A percentile compares a stretch with the other conserved stretches of the same genome.
Evolutionary conservation across 2,113 vertebrate species (phyloP).

Genomic region (Indri indri): DNA sequence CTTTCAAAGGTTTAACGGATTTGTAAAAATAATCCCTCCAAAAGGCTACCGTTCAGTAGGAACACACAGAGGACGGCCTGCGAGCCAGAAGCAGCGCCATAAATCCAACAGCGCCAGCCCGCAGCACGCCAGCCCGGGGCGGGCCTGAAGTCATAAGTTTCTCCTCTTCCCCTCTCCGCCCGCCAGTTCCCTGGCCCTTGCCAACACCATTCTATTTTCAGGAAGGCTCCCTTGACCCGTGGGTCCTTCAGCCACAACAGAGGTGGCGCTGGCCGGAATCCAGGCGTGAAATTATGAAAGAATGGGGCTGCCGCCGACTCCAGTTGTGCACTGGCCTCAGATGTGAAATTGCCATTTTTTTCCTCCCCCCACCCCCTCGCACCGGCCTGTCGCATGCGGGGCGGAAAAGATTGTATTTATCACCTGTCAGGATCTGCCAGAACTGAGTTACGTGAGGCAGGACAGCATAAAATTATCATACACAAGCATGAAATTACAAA

Average conservation of each 20-base stretch:
- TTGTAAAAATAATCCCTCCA: constrained; percentile 80
- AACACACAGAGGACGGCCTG: constrained; percentile 52
- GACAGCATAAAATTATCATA: constrained; percentile 99
- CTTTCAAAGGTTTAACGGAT: constrained; percentile 81
- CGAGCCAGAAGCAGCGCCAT: constrained; percentile 49
- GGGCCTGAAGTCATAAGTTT: constrained; percentile 70
- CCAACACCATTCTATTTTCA: constrained; percentile 71
- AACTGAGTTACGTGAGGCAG: constrained; percentile 99
- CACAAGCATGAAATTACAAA: constrained; percentile 99
- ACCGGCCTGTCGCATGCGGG: constrained; percentile 91
- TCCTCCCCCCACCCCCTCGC: constrained; percentile 59
- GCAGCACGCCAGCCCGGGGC: rapidly evolving
- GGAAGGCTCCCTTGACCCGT: constrained; percentile 79
- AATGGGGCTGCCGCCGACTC: constrained; percentile 74
- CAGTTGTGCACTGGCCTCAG: constrained; percentile 83
- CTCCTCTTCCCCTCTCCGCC: background rate
- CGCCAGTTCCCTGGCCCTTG: constrained; percentile 51
- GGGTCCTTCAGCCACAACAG: constrained; percentile 66
- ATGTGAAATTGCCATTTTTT: constrained; percentile 80
- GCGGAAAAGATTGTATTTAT: constrained; percentile 99
- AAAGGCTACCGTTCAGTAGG: constrained; percentile 75
- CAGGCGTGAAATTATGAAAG: constrained; percentile 91
- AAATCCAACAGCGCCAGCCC: constrained; percentile 54
- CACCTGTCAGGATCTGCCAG: constrained; percentile 99
- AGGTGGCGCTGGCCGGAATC: constrained; percentile 80